A percentile compares a stretch with the other conserved stretches of the same genome.
Conservation (phyloP, 1,140 invertebrate genomes). For the Antheraea mylitta region DNA sequence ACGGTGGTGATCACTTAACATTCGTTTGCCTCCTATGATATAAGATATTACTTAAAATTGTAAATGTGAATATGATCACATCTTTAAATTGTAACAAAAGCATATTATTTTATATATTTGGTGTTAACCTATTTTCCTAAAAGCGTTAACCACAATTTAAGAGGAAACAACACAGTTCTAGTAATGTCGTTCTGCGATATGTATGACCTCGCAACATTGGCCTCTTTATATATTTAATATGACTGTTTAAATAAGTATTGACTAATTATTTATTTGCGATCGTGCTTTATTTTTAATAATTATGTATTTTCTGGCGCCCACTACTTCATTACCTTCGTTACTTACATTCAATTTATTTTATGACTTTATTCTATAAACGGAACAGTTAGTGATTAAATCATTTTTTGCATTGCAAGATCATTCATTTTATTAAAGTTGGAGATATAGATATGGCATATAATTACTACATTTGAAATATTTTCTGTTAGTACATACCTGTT, state of each 20-base stretch:
- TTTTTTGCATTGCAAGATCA: too few species aligned
- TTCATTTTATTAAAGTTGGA: too few species aligned
- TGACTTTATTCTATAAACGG: too few species aligned
- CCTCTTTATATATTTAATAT: slow-evolving; percentile 1
- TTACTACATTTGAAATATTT: too few species aligned
- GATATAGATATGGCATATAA: too few species aligned
- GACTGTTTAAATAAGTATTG: neutral
- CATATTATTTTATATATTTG: neutral
- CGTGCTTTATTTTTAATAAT: neutral
- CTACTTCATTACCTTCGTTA: neutral
- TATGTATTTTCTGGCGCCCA: neutral
- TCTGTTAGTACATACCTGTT: too few species aligned
- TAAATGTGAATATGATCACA: too few species aligned
- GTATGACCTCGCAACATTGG: neutral
- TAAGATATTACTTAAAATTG: too few species aligned
- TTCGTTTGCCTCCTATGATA: too few species aligned
- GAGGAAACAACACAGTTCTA: neutral
- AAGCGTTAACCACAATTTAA: neutral
- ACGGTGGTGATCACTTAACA: too few species aligned
- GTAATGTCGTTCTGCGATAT: neutral
- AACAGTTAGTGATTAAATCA: too few species aligned
- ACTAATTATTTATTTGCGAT: neutral
- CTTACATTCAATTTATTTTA: neutral
- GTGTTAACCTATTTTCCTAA: neutral
- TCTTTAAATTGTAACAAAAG: too few species aligned